These are phyloP conservation scores for Orbicella faveolata DNA, from an alignment of 64 coral and sea anemone species.

Conservation along the genomic window DNA sequence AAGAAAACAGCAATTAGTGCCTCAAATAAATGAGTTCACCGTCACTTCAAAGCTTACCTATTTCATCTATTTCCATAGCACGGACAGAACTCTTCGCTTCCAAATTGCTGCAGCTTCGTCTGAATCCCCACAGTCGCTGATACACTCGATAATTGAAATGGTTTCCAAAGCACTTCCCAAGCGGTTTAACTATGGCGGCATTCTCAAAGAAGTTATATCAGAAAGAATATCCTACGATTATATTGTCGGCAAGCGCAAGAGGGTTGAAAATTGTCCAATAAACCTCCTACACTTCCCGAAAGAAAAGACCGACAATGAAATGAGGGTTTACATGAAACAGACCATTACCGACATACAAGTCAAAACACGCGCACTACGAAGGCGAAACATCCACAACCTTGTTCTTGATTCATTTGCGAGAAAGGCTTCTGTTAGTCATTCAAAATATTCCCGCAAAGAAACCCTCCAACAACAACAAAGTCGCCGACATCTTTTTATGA, in stretches of 20 bases:
- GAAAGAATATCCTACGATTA: background rate
- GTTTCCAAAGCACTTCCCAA: slow-evolving; percentile 21
- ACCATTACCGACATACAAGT: slow-evolving; percentile 6
- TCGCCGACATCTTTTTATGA: slow-evolving; percentile 23
- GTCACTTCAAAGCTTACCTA: background rate
- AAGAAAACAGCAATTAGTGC: background rate
- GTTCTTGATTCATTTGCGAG: background rate
- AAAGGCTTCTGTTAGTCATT: background rate
- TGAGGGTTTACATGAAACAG: background rate
- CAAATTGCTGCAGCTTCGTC: background rate
- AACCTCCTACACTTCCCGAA: slow-evolving; percentile 45
- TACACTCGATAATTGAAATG: background rate
- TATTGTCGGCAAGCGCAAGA: slow-evolving; percentile 23
- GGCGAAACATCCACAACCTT: background rate
- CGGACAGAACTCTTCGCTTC: background rate
- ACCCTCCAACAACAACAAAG: slow-evolving; percentile 35
- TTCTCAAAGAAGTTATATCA: background rate
- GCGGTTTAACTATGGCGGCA: background rate
- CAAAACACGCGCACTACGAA: background rate
- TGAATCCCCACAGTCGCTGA: background rate
- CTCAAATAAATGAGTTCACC: background rate
- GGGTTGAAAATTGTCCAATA: slow-evolving; percentile 19
- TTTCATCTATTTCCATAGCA: slow-evolving; percentile 37
- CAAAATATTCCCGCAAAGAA: background rate
- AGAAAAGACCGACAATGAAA: slow-evolving; percentile 27